Percentiles rank a stretch among this genome's conserved stretches.
These are phyloP conservation scores for Ellobium chinense DNA, from an alignment of 2,888 invertebrate species.

Conservation along the genomic window DNA sequence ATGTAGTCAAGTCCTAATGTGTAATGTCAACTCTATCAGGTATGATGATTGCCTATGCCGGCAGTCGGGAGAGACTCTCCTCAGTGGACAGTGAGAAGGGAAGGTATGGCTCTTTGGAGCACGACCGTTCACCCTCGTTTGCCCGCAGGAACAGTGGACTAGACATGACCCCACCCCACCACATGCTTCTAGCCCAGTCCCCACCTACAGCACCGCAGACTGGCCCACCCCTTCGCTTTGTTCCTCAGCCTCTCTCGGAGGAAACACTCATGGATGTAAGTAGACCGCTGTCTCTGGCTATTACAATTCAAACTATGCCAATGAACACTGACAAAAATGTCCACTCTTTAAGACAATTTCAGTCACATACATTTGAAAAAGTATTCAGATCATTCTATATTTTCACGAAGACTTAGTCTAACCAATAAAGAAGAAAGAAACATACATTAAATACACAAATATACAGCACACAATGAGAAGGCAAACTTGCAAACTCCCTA, in stretches of 20 bases:
- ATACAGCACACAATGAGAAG: too few relatives aligned
- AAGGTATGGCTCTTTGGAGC: conserved; percentile 51
- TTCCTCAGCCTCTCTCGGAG: conserved; percentile 95
- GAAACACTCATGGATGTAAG: conserved; percentile 94
- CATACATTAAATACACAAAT: too few relatives aligned
- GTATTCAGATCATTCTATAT: too few relatives aligned
- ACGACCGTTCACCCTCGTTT: conserved; percentile 56
- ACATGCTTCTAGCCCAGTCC: conserved; percentile 57
- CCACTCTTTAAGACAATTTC: too few relatives aligned
- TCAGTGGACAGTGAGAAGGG: conserved; percentile 60
- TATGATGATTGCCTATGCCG: conserved; percentile 26
- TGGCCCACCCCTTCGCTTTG: conserved; percentile 84
- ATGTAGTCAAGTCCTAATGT: background rate
- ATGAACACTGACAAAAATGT: too few relatives aligned
- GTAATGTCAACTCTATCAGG: conserved; percentile 8
- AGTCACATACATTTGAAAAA: too few relatives aligned
- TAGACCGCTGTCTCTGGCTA: too few relatives aligned
- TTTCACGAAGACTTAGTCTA: too few relatives aligned
- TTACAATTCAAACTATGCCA: too few relatives aligned
- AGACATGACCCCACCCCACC: conserved; percentile 65
- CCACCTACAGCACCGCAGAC: conserved; percentile 63
- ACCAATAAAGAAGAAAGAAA: too few relatives aligned
- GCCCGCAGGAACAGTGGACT: conserved; percentile 56
- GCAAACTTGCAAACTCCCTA: too few relatives aligned
- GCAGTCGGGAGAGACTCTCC: conserved; percentile 54